These are phyloP conservation scores for Temnopleurus reevesii DNA, from an alignment of 53 echinoderm and acorn worm genomes.

Conservation along the genomic window DNA sequence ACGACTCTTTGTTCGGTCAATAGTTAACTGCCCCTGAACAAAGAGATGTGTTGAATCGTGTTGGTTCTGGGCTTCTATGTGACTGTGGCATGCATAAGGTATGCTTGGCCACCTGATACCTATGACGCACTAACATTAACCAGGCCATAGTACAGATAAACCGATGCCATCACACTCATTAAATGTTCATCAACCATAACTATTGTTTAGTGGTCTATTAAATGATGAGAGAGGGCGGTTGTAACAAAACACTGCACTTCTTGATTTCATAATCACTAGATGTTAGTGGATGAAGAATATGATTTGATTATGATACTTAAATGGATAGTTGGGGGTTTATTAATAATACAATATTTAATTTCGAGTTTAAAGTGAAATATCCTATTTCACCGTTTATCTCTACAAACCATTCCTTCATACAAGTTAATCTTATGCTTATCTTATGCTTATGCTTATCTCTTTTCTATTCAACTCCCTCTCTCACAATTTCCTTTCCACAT, in stretches of 20 bases:
- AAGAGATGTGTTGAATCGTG: not conserved
- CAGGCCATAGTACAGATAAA: not conserved
- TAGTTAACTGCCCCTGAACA: no score
- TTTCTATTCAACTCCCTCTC: not conserved
- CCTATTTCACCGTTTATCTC: no score
- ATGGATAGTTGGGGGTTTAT: no score
- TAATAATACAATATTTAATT: no score
- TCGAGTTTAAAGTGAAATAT: no score
- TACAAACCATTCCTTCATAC: no score
- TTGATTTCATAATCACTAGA: not conserved
- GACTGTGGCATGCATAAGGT: not conserved
- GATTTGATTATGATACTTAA: not conserved
- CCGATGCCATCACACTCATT: slow-evolving; percentile 3
- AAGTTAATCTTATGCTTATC: no score
- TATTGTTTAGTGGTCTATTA: not conserved
- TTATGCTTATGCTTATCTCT: not conserved
- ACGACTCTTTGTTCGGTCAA: no score
- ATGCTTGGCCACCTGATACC: not conserved
- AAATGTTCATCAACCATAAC: not conserved
- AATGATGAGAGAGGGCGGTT: not conserved
- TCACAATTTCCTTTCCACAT: not conserved
- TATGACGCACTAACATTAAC: slow-evolving; percentile 18
- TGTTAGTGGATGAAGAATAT: not conserved
- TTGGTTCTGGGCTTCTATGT: not conserved
- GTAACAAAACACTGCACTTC: not conserved